A percentile compares a stretch with the other conserved stretches of the same genome.
phyloP scores from a whole-genome alignment of 2,797 vertebrate species.

The Dendrocincla fuliginosa region DNA sequence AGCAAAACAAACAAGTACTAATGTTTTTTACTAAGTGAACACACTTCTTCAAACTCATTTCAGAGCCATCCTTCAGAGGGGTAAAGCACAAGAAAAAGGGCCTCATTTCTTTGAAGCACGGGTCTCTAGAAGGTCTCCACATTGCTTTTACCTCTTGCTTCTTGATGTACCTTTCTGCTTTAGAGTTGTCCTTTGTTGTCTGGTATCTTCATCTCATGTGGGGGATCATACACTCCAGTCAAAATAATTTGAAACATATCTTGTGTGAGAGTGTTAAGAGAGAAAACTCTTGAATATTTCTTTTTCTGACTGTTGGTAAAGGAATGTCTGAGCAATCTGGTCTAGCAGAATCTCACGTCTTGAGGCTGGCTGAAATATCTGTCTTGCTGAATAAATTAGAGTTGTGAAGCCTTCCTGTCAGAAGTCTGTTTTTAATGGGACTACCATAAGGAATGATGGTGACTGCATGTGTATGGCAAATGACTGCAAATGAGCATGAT shows the following conservation, averaged over 20 bases:
- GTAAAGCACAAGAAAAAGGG: background rate
- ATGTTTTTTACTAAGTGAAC: background rate
- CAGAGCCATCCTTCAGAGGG: background rate
- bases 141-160: background rate
- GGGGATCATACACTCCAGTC: background rate
- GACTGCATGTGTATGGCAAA: background rate
- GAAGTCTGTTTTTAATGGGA: background rate
- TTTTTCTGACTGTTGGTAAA: background rate
- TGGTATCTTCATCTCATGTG: background rate
- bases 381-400: background rate
- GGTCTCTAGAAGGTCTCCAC: background rate
- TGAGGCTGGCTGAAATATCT: background rate
- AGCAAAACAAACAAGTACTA: background rate
- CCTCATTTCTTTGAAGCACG: background rate
- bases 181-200: background rate
- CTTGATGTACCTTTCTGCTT: background rate
- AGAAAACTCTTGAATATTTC: background rate
- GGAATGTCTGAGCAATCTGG: background rate
- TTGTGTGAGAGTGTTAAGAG: background rate
- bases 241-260: background rate
- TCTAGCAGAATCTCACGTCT: background rate
- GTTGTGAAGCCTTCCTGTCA: background rate
- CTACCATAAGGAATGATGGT: background rate
- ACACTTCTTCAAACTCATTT: background rate
- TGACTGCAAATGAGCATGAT: background rate